These are phyloP conservation scores for Pantherophis guttatus DNA, from an alignment of 2,113 vertebrate genomes.

Conservation along the genomic window DNA sequence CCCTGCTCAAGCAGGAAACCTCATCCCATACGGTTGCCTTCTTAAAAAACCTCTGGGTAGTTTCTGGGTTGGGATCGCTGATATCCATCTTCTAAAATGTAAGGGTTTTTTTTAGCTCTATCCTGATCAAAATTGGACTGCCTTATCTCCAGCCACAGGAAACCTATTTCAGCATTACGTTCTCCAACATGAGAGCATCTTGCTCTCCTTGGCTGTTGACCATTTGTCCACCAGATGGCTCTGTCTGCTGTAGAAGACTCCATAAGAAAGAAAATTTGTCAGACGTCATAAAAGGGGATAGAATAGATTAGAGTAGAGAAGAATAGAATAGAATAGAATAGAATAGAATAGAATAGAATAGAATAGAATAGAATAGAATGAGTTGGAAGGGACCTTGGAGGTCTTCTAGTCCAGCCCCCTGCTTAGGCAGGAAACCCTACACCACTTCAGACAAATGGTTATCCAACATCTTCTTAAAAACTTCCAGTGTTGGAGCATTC, in stretches of 20 bases:
- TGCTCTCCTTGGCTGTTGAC: not conserved
- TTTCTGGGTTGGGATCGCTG: not conserved
- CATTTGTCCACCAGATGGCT: not conserved
- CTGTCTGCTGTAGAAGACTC: not conserved
- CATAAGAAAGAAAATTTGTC: fast-evolving
- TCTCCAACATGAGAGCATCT: not conserved
- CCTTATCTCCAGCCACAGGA: fast-evolving
- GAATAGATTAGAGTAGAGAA: too few relatives aligned
- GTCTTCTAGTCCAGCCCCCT: too few relatives aligned
- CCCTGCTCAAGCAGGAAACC: not conserved
- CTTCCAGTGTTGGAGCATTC: too few relatives aligned
- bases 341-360: too few relatives aligned
- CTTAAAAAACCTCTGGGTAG: not conserved
- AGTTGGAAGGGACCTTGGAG: too few relatives aligned
- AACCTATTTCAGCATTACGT: not conserved
- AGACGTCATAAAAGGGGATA: too few relatives aligned
- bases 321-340: too few relatives aligned
- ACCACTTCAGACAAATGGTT: too few relatives aligned
- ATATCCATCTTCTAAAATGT: not conserved
- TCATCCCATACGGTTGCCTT: not conserved
- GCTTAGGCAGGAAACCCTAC: too few relatives aligned
- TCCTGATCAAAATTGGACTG: not conserved
- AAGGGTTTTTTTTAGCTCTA: not conserved
- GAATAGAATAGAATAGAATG: too few relatives aligned
- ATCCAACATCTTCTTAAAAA: too few relatives aligned